Evolutionary conservation across 2,113 vertebrate genomes (phyloP), one percentile per base, ranked within the genome.

Genomic region (Nannobrachium achirus): DNA sequence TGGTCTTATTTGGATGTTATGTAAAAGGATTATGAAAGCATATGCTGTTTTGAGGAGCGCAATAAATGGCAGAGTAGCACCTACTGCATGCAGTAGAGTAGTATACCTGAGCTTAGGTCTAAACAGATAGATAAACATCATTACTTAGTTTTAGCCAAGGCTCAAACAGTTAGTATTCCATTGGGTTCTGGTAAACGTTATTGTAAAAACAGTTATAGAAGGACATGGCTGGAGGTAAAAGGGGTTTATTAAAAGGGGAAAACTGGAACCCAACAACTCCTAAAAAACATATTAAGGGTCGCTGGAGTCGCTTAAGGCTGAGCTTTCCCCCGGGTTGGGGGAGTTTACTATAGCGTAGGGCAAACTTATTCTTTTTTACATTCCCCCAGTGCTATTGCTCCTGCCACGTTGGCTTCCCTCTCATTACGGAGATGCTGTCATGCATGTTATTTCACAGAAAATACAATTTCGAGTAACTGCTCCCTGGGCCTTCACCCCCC

Each of bases 401-500:
- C 33, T 38, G 67, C 56, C 57, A 71, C 44, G 60, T 65, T 46
- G 48, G 73, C 52, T 48, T 73, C 64, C 25, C 25, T 76, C 86
- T 78, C 80, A 79, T 89, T 84, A 88, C 74, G 64, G 67, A 53
- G 76, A 75, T 10, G 64, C 79, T 59, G 68, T 70, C 46, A 72
- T 80, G 84, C 80, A 80, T 84, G 76, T 69, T 80, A 85, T 86
- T 90, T 76, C 71, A 79, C 59, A 58, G 78, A 79, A 90, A 90
- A 91, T 72, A 77, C 83, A 81, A 88, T 91, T 88, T 79, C 69
- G 60, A 84, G 64, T 62, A 75, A 79, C 68, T 16, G 63, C 25
- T 74, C 75, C 65, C 73, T 44, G 65, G 75, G 83, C 73, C 58
- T 64, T 58, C 63, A 51, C 56, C 72, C 50, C 60, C 53, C 60